phyloP scores from a whole-genome alignment of 2,113 vertebrate genomes.

The Clarias gariepinus region DNA sequence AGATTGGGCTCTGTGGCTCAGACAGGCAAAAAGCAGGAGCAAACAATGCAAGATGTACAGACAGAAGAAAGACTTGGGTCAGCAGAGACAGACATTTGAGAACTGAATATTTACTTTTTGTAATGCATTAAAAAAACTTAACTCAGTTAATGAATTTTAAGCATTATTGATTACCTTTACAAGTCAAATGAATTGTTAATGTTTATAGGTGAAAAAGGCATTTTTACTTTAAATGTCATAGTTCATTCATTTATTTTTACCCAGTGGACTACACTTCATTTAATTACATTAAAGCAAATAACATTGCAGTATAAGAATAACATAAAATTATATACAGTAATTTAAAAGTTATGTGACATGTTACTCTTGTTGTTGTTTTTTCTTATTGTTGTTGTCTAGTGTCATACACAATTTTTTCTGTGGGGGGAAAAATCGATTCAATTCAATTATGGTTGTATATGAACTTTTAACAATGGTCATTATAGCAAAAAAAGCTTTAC shows the following conservation, averaged over 20 bases:
- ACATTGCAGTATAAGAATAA: neutral
- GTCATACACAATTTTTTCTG: no score
- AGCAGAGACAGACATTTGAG: slow-evolving; percentile 23
- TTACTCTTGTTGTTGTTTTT: no score
- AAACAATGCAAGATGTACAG: slow-evolving; percentile 4
- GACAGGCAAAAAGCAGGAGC: neutral
- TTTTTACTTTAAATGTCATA: slow-evolving; percentile 13
- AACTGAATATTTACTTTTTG: slow-evolving; percentile 3
- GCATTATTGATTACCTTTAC: slow-evolving; percentile 21
- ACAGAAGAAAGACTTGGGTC: slow-evolving; percentile 15
- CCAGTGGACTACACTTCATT: neutral
- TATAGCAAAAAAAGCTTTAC: no score
- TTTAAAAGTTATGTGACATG: neutral
- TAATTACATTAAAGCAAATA: neutral
- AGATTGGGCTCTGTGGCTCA: slow-evolving; percentile 40
- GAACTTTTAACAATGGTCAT: no score
- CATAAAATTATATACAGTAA: neutral
- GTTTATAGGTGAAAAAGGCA: neutral
- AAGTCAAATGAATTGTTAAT: neutral
- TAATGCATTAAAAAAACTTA: neutral
- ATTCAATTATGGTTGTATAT: no score
- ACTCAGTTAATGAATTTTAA: slow-evolving; percentile 37
- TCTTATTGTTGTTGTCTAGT: no score
- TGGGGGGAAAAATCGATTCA: no score
- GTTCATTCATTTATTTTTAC: neutral